Percentiles rank a stretch among this genome's conserved stretches.
Evolutionary conservation across 2,888 invertebrate genomes (phyloP).

Genomic region (Drosophila siamana): DNA sequence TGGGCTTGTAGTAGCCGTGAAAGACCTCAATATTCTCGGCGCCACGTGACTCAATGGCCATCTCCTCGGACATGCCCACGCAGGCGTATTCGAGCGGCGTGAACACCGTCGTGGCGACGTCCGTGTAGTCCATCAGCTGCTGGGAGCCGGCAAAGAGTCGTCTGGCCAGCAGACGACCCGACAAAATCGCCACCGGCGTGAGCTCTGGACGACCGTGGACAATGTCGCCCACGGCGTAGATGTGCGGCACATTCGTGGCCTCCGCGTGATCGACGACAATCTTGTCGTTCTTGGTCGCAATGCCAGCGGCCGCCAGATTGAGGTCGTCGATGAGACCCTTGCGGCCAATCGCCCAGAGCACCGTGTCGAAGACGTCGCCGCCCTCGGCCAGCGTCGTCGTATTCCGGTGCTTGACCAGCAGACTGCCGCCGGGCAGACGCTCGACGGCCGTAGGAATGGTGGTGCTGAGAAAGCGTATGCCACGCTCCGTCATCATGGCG

Average conservation of each 20-base stretch:
- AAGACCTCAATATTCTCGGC: conserved; percentile 94
- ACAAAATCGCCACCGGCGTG: conserved; percentile 96
- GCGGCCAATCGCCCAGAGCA: conserved; percentile 93
- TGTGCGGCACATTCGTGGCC: conserved; percentile 93
- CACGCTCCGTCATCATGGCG: conserved; percentile 91
- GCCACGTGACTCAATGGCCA: conserved; percentile 89
- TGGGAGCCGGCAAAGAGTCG: conserved; percentile 88
- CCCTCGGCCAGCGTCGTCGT: conserved; percentile 85
- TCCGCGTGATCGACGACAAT: conserved; percentile 90
- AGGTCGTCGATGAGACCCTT: conserved; percentile 90
- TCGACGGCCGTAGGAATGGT: conserved; percentile 90
- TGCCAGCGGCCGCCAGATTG: conserved; percentile 90
- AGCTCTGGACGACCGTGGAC: conserved; percentile 93
- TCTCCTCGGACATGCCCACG: conserved; percentile 96
- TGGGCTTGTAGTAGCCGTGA: conserved; percentile 96
- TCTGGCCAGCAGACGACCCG: conserved; percentile 93
- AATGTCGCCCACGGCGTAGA: conserved; percentile 98
- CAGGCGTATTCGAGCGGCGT: conserved; percentile 97
- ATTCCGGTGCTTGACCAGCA: conserved; percentile 88
- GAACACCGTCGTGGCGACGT: conserved; percentile 97
- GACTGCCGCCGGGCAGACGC: conserved; percentile 88
- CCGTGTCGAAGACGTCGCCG: conserved; percentile 91
- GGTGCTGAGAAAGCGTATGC: conserved; percentile 90
- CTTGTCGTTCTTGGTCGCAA: conserved; percentile 89
- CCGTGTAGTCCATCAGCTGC: conserved; percentile 91